Conservation (phyloP, 2,888 invertebrate species). For the Hydriomena furcata region DNA sequence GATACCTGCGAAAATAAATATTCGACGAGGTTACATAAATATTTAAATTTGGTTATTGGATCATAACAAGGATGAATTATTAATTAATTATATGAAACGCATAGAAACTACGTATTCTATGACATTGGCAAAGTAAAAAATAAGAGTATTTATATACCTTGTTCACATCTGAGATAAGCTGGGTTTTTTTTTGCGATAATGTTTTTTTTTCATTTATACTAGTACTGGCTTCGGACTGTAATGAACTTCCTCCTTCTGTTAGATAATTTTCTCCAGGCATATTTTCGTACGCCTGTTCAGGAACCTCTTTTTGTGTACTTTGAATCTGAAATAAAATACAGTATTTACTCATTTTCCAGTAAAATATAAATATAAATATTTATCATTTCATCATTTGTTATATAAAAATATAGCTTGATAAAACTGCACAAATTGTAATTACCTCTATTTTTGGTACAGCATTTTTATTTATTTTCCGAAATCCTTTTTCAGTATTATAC, state of each 20-base stretch:
- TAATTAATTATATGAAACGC: not conserved
- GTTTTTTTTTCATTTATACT: not conserved
- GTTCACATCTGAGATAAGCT: not conserved
- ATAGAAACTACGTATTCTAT: not conserved
- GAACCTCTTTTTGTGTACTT: not conserved
- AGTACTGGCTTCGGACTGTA: not conserved
- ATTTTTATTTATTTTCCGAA: slow-evolving; percentile 7
- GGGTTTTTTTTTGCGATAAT: not conserved
- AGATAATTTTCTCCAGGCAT: too few species aligned
- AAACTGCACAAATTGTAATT: not conserved
- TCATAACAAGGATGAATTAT: not conserved
- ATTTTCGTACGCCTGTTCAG: too few species aligned
- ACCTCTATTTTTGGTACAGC: slow-evolving; percentile 12
- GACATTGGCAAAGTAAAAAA: not conserved
- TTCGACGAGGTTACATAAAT: not conserved
- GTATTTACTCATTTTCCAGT: too few species aligned
- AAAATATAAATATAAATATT: too few species aligned
- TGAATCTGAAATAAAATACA: too few species aligned
- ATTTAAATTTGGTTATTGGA: not conserved
- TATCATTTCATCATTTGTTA: too few species aligned
- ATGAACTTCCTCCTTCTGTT: not conserved
- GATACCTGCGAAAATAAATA: not conserved
- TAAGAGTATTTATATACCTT: too few species aligned
- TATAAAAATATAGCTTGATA: too few species aligned
- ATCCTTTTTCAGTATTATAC: slow-evolving; percentile 8